Percentiles rank a stretch among this genome's conserved stretches.
Evolutionary conservation across 2,797 vertebrate species (phyloP).

Genomic region (Emys orbicularis): DNA sequence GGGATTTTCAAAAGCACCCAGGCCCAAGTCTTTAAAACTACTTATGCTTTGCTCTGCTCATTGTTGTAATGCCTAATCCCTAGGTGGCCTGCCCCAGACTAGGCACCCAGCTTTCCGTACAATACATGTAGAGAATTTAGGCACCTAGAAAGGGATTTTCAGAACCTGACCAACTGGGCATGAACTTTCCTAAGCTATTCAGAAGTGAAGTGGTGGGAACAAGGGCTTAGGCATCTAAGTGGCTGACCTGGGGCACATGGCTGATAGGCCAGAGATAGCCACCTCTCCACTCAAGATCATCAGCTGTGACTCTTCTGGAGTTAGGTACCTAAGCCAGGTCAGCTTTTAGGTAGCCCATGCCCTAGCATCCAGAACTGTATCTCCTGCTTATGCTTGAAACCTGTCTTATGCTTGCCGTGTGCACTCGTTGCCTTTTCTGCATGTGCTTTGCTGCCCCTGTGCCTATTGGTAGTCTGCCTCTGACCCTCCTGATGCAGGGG

Average conservation of each 20-base stretch:
- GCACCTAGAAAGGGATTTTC: background rate
- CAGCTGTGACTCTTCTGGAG: background rate
- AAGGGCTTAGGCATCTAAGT: background rate
- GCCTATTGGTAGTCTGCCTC: background rate
- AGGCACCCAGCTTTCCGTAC: background rate
- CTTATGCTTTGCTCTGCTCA: background rate
- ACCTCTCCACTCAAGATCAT: background rate
- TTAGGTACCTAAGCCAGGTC: background rate
- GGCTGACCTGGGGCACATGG: background rate
- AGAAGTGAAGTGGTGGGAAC: background rate
- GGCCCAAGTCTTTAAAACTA: background rate
- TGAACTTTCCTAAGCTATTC: background rate
- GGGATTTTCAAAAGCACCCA: background rate
- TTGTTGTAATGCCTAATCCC: background rate
- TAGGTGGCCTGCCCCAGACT: background rate
- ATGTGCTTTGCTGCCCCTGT: background rate
- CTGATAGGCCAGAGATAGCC: background rate
- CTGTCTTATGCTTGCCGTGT: background rate
- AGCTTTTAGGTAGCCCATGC: background rate
- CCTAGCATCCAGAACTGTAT: background rate
- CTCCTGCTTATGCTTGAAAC: background rate
- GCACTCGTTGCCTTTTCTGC: background rate
- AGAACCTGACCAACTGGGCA: background rate
- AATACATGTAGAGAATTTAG: background rate
- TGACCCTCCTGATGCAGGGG: background rate